Evolutionary conservation across 2,888 invertebrate genomes (phyloP), one percentile per base, ranked within the genome.

Genomic region (Nomada lathburiana): DNA sequence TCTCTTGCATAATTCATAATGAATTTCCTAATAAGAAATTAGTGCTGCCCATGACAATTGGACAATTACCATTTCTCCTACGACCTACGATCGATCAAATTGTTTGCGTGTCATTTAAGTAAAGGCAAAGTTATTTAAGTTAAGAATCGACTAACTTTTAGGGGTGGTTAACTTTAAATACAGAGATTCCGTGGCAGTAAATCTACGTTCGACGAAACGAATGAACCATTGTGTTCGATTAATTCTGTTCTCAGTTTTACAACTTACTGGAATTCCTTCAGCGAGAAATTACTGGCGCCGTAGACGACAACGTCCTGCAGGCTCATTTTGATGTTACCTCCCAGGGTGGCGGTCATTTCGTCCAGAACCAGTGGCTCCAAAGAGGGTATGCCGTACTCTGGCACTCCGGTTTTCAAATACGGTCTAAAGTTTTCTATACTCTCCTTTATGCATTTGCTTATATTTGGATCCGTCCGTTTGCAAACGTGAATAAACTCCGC

Each of bases 341-440:
- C 81, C 94, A 95, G 80, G 94, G 96, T 84, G 94, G 94, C 90
- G 94, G 95, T 89, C 42, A 96, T 90, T 85, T 96, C 95, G 81
- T 96, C 95, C 94, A 96, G 94, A 76, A 94, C 93, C 89, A 96
- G 95, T 3, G 97, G 97, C 91, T 97, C 96, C 70, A 96, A 94
- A 1, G 96, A 94, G 2, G 96, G 96, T 86, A 96, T 94, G 59
- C 96, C 95, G 81, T 96, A 96, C 89, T 96, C 96, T 26, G 96
- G 95, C 76, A 96, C 95, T 47, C 96, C 96, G 26, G 91, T 93
- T 4, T 94, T 94, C 82, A 96, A 92, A 90, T 95, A 96, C 0
- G 96, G 96, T 82, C 94, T 94, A 63, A 96, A 89, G 88, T 95
- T 95, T 76, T 96, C 95, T 52, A 96, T 93, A 13, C 96, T 94